These are phyloP conservation scores for Acronicta alni DNA, from an alignment of 2,888 invertebrate species.

Conservation along the genomic window DNA sequence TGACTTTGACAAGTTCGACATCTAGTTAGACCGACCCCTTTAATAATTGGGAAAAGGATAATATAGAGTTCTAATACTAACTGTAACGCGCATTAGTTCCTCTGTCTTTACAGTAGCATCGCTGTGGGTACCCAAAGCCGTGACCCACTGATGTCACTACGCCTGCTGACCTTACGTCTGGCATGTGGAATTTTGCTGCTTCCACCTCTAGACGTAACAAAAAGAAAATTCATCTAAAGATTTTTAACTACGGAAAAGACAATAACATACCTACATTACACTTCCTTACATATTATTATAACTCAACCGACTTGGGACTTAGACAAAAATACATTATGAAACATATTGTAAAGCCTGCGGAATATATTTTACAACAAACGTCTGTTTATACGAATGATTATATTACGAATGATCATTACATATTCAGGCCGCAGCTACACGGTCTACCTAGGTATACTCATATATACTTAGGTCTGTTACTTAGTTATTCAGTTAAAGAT, in stretches of 20 bases:
- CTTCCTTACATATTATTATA: too few relatives aligned
- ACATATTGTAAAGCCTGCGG: slow-evolving; percentile 6
- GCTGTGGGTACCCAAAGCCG: not conserved
- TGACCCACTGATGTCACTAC: slow-evolving; percentile 25
- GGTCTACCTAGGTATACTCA: not conserved
- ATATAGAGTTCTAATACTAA: slow-evolving; percentile 10
- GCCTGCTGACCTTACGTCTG: slow-evolving; percentile 24
- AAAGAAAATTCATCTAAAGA: not conserved
- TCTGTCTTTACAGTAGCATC: slow-evolving; percentile 4
- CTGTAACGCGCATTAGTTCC: slow-evolving; percentile 5
- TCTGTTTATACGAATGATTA: slow-evolving; percentile 11
- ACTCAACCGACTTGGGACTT: too few relatives aligned
- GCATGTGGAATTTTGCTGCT: slow-evolving; percentile 12
- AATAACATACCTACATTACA: too few relatives aligned
- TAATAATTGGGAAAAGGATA: not conserved
- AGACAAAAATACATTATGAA: slow-evolving; percentile 4
- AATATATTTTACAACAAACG: not conserved
- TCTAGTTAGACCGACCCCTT: too few relatives aligned
- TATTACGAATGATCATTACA: slow-evolving; percentile 16
- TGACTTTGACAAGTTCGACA: too few relatives aligned
- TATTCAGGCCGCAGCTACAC: slow-evolving; percentile 14
- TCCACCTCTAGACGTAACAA: slow-evolving; percentile 28
- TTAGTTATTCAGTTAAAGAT: slow-evolving; percentile 4
- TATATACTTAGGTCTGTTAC: too few relatives aligned
- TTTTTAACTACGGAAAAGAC: not conserved